Percentiles rank a stretch among this genome's conserved stretches.
phyloP scores from a whole-genome alignment of 2,888 invertebrate genomes.

The Troides aeacus region DNA sequence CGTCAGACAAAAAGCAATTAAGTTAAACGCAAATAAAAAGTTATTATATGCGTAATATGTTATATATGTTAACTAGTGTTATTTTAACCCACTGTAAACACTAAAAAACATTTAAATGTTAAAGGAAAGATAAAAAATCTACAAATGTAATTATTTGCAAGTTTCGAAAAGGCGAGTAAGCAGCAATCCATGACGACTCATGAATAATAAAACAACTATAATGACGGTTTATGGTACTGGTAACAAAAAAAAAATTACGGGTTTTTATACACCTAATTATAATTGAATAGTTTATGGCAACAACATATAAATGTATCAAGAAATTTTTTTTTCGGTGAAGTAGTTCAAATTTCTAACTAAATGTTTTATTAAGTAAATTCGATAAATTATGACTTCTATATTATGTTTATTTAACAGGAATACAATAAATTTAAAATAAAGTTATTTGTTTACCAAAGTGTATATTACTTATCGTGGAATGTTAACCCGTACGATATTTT shows the following conservation, averaged over 20 bases:
- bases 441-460: neutral
- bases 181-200: constrained; percentile 32
- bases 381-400: no score
- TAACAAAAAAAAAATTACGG: neutral
- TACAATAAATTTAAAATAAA: no score
- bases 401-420: no score
- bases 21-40: no score
- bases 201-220: constrained; percentile 4
- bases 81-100: neutral
- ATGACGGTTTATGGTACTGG: constrained; percentile 8
- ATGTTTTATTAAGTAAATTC: no score
- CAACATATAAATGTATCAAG: neutral
- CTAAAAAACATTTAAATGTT: neutral
- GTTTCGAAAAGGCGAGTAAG: neutral
- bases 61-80: neutral
- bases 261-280: constrained; percentile 17
- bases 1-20: no score
- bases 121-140: neutral
- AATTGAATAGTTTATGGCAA: neutral
- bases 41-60: no score
- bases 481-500: neutral
- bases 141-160: neutral
- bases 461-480: neutral
- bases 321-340: neutral
- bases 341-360: neutral